These are phyloP conservation scores for Alosa alosa DNA, from an alignment of 2,113 vertebrate genomes.

Conservation along the genomic window DNA sequence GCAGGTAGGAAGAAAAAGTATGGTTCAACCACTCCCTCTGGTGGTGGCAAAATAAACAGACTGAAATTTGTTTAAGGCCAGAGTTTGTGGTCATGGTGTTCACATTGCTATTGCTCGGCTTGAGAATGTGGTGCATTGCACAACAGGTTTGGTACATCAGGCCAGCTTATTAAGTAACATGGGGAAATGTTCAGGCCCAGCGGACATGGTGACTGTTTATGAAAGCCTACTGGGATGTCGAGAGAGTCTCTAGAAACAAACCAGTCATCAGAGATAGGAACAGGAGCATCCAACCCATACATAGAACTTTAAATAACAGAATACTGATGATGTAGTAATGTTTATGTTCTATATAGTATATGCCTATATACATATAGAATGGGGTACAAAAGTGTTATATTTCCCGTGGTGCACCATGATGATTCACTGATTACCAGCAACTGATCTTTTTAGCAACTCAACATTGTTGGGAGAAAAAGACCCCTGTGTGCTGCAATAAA, in stretches of 20 bases:
- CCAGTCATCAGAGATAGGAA: background rate
- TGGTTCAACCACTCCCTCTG: conserved; percentile 21
- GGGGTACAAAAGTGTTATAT: background rate
- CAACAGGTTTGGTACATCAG: conserved; percentile 23
- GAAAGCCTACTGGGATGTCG: conserved; percentile 13
- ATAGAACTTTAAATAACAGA: background rate
- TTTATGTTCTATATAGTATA: background rate
- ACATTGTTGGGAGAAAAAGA: background rate
- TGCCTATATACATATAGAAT: conserved; percentile 1
- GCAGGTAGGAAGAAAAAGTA: background rate
- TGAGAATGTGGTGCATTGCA: background rate
- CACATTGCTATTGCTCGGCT: conserved; percentile 5
- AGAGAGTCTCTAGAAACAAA: conserved; percentile 8
- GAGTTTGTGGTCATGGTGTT: conserved; percentile 7
- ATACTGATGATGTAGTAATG: background rate
- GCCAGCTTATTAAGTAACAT: conserved; percentile 26
- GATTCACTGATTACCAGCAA: background rate
- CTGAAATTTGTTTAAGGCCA: conserved; percentile 22
- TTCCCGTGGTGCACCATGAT: background rate
- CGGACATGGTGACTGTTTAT: background rate
- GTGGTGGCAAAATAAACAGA: background rate
- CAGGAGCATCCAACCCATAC: background rate
- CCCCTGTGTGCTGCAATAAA: background rate
- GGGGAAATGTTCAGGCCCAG: conserved; percentile 9
- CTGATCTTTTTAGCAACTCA: background rate